Percentiles rank a stretch among this genome's conserved stretches.
Evolutionary conservation across 2,113 vertebrate species (phyloP).

Genomic region (Vireo altiloquus): DNA sequence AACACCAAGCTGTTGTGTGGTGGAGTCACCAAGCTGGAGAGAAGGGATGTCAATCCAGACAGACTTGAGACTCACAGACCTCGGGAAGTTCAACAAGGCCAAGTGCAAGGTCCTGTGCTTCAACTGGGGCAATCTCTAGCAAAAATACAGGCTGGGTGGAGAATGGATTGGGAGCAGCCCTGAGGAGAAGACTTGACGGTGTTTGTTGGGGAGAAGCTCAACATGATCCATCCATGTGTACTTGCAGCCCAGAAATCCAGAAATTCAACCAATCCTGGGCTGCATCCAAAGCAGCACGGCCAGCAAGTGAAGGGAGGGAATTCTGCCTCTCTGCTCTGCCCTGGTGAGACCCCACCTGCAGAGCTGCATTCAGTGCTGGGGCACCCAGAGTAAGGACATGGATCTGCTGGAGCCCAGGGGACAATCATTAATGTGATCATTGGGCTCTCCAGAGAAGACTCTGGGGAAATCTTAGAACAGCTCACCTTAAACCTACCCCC

Average conservation of each 20-base stretch:
- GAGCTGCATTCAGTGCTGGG: neutral
- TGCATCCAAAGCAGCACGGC: neutral
- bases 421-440: neutral
- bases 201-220: neutral
- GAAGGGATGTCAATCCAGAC: neutral
- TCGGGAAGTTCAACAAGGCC: neutral
- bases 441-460: neutral
- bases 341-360: neutral
- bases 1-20: neutral
- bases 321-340: neutral
- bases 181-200: neutral
- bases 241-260: neutral
- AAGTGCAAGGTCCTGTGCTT: neutral
- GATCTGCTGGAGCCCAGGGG: neutral
- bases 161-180: neutral
- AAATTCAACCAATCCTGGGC: neutral
- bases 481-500: rapidly evolving
- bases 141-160: neutral
- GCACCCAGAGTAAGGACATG: rapidly evolving
- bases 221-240: no score
- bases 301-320: neutral
- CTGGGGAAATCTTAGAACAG: neutral
- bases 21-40: neutral
- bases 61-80: rapidly evolving
- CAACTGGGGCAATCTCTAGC: neutral